phyloP scores from a whole-genome alignment of 2,888 invertebrate genomes.

The Diaperis boleti region DNA sequence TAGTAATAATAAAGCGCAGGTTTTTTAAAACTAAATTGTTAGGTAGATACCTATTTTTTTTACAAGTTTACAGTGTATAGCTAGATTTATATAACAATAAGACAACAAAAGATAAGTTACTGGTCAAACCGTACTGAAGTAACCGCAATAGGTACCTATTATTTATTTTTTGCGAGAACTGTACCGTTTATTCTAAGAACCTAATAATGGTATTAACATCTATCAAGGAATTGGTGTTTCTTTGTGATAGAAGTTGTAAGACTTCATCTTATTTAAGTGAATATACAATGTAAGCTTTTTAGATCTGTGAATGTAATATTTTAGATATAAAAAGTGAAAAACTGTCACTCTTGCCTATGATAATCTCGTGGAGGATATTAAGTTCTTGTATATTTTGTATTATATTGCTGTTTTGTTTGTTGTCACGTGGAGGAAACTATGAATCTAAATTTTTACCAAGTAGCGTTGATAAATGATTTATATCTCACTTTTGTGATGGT shows the following conservation, averaged over 20 bases:
- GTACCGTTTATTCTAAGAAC: neutral
- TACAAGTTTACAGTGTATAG: constrained; percentile 16
- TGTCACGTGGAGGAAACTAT: constrained; percentile 5
- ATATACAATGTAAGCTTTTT: constrained; percentile 40
- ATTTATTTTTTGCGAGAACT: constrained; percentile 3
- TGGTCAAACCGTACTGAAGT: too few relatives aligned
- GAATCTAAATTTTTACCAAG: constrained; percentile 24
- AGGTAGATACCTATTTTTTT: constrained; percentile 31
- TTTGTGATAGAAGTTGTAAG: constrained; percentile 45
- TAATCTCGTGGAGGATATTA: constrained; percentile 16
- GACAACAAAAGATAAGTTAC: neutral
- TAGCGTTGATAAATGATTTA: constrained; percentile 33
- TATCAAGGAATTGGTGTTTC: constrained; percentile 45
- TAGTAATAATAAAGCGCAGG: constrained; percentile 19
- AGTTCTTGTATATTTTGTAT: constrained; percentile 31
- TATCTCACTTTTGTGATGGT: constrained; percentile 46
- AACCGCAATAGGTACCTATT: constrained; percentile 6
- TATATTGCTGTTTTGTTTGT: constrained; percentile 21
- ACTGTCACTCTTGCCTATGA: constrained; percentile 42
- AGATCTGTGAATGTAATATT: constrained; percentile 41
- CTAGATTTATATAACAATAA: neutral
- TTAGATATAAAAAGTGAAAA: constrained; percentile 35
- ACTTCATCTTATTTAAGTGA: constrained; percentile 35
- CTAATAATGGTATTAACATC: constrained; percentile 24
- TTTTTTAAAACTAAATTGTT: constrained; percentile 28